phyloP scores from a whole-genome alignment of 2,797 vertebrate genomes.

The Gallinago stenura region DNA sequence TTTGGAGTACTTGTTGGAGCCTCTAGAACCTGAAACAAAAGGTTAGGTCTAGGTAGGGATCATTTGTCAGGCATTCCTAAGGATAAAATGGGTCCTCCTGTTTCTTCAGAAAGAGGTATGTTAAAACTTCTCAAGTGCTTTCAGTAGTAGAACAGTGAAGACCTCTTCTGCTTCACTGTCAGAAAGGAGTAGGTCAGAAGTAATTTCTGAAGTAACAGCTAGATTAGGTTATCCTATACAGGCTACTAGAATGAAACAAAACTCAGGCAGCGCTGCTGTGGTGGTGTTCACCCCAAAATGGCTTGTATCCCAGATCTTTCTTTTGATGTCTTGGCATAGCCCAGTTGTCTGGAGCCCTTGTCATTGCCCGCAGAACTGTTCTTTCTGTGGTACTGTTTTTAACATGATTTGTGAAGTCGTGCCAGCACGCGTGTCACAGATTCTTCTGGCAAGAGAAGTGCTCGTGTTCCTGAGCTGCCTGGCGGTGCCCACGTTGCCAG shows the following conservation, averaged over 20 bases:
- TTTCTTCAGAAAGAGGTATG: not conserved
- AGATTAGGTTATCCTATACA: not conserved
- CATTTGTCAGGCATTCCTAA: not conserved
- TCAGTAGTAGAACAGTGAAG: not conserved
- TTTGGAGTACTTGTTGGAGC: not conserved
- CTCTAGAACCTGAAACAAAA: not conserved
- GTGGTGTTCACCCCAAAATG: not conserved
- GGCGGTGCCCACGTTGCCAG: not conserved
- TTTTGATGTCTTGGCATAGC: not conserved
- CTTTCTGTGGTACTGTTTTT: not conserved
- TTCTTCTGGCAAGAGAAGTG: not conserved
- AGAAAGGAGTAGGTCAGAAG: not conserved
- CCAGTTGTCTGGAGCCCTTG: not conserved
- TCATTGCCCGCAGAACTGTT: not conserved
- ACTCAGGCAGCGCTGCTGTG: not conserved
- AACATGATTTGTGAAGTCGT: not conserved
- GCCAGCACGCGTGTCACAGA: not conserved
- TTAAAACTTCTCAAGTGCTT: not conserved
- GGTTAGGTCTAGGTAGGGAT: not conserved
- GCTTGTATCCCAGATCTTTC: not conserved
- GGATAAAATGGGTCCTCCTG: not conserved
- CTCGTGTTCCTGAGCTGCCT: not conserved
- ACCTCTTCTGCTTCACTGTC: not conserved
- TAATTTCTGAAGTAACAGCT: not conserved
- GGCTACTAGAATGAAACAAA: not conserved